Conservation (phyloP, 2,113 vertebrate genomes). For the Mustela nigripes region DNA sequence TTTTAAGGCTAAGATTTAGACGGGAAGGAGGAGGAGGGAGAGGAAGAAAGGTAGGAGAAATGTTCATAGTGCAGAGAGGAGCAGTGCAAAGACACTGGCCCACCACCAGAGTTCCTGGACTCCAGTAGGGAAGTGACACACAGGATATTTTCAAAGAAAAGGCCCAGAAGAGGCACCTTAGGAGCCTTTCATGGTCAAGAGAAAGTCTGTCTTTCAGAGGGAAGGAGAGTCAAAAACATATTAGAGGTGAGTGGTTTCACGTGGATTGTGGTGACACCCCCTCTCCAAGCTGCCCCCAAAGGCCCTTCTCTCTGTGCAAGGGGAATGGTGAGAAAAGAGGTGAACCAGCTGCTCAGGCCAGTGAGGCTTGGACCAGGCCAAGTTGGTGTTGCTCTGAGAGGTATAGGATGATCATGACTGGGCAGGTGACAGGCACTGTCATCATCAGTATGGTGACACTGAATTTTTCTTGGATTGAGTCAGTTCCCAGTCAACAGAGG, state of each 20-base stretch:
- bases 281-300: not conserved
- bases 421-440: not conserved
- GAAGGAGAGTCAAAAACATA: not conserved
- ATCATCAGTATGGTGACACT: not conserved
- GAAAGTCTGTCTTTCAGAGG: not conserved
- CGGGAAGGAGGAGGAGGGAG: not conserved
- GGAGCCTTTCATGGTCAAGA: not conserved
- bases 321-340: not conserved
- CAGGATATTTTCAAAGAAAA: not conserved
- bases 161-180: not conserved
- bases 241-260: not conserved
- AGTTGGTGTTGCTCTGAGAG: not conserved
- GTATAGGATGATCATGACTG: not conserved
- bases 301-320: not conserved
- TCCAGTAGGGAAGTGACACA: not conserved
- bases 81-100: too few species aligned
- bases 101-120: not conserved
- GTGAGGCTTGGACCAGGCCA: not conserved
- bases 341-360: not conserved
- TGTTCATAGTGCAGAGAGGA: not conserved
- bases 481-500: not conserved
- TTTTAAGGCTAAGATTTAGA: not conserved
- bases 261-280: not conserved
- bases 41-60: not conserved
- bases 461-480: slow-evolving; percentile 31